Percentiles rank a stretch among this genome's conserved stretches.
These are phyloP conservation scores for Epistrophe eligans DNA, from an alignment of 2,888 invertebrate species.

Conservation along the genomic window DNA sequence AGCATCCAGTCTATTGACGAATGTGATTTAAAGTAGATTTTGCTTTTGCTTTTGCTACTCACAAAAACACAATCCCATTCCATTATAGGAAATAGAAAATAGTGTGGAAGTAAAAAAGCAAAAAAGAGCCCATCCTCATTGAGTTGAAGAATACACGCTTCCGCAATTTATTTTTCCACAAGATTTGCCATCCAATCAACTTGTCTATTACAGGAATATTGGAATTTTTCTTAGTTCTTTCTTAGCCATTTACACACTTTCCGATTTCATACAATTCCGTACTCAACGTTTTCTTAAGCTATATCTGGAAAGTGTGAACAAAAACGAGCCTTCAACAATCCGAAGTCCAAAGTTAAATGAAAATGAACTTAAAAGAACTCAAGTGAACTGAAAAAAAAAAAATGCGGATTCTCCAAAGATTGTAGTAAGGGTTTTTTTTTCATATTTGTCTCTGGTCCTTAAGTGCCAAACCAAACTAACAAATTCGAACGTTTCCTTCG, in stretches of 20 bases:
- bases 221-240: slow-evolving; percentile 74
- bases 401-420: slow-evolving; percentile 39
- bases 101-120: slow-evolving; percentile 22
- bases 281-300: slow-evolving; percentile 29
- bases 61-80: slow-evolving; percentile 48
- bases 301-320: slow-evolving; percentile 15
- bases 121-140: slow-evolving; percentile 37
- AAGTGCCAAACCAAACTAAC: slow-evolving; percentile 74
- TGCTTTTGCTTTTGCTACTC: slow-evolving; percentile 28
- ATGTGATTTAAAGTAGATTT: slow-evolving; percentile 58
- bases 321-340: slow-evolving; percentile 32
- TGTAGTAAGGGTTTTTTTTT: slow-evolving; percentile 34
- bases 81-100: slow-evolving; percentile 50
- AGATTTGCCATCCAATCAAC: slow-evolving; percentile 78
- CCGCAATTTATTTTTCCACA: slow-evolving; percentile 78
- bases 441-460: slow-evolving; percentile 69
- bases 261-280: slow-evolving; percentile 31
- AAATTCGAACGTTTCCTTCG: slow-evolving; percentile 69
- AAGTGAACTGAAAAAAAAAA: slow-evolving; percentile 67
- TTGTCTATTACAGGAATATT: slow-evolving; percentile 77
- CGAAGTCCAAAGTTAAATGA: slow-evolving; percentile 69
- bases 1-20: slow-evolving; percentile 31
- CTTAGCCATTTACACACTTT: not conserved
- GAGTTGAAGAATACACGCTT: slow-evolving; percentile 77
- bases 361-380: slow-evolving; percentile 73